phyloP scores from a whole-genome alignment of 2,113 vertebrate genomes.

The Astur gentilis region DNA sequence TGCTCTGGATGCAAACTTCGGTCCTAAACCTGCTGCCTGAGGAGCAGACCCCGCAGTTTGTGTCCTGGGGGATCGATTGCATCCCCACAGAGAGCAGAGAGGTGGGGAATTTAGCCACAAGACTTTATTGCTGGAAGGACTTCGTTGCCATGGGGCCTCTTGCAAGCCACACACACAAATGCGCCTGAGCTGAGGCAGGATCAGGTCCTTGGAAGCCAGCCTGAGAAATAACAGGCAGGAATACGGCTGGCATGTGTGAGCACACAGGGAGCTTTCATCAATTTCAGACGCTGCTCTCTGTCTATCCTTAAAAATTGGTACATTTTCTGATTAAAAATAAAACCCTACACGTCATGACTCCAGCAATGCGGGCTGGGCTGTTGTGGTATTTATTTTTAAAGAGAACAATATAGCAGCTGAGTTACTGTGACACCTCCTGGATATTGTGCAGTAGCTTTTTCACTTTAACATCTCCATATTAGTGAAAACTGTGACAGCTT shows the following conservation, averaged over 20 bases:
- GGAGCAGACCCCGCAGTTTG: background rate
- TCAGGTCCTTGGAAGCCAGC: background rate
- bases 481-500: conserved; percentile 45
- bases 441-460: conserved; percentile 20
- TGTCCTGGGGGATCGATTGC: background rate
- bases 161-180: background rate
- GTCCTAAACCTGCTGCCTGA: background rate
- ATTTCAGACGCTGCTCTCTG: background rate
- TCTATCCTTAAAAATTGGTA: conserved; percentile 9
- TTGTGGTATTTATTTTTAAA: conserved; percentile 57
- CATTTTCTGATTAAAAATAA: conserved; percentile 46
- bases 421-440: conserved; percentile 52
- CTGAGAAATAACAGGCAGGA: background rate
- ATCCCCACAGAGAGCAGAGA: background rate
- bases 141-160: background rate
- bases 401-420: conserved; percentile 41
- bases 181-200: background rate
- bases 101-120: background rate
- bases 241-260: background rate
- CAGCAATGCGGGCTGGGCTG: background rate
- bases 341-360: background rate
- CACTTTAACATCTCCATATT: conserved; percentile 13
- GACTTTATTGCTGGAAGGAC: background rate
- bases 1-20: background rate
- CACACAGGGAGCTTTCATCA: background rate